Evolutionary conservation across 2,113 vertebrate species (phyloP).

Genomic region (Platichthys stellatus): DNA sequence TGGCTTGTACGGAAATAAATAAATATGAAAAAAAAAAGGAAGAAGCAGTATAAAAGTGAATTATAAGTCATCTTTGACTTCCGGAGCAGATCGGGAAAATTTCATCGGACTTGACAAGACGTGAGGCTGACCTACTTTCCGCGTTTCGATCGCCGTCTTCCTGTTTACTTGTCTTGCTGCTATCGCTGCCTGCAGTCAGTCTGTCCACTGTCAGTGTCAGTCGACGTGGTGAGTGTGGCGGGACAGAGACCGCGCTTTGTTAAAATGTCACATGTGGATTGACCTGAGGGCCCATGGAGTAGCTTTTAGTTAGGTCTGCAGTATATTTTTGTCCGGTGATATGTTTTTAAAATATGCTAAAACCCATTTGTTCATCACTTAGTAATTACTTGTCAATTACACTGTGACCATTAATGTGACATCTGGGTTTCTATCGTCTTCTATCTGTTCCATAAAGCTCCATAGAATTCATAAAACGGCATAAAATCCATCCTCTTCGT

Average conservation of each 20-base stretch:
- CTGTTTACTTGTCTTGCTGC: constrained; percentile 38
- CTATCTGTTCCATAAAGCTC: not conserved
- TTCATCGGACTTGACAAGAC: constrained; percentile 64
- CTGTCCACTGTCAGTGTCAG: constrained; percentile 54
- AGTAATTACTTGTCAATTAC: constrained; percentile 1
- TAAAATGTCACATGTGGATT: constrained; percentile 46
- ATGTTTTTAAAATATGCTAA: not conserved
- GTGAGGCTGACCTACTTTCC: constrained; percentile 70
- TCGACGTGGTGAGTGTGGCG: constrained; percentile 23
- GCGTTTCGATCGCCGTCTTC: constrained; percentile 29
- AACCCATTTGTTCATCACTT: not conserved
- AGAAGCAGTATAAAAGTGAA: constrained; percentile 35
- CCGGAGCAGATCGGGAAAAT: constrained; percentile 46
- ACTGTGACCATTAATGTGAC: not conserved
- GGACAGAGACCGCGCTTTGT: constrained; percentile 24
- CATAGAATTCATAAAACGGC: not conserved
- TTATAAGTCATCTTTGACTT: constrained; percentile 63
- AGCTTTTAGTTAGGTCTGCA: constrained; percentile 1
- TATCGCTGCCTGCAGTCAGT: constrained; percentile 58
- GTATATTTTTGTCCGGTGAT: not conserved
- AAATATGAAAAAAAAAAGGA: not conserved
- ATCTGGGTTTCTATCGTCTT: not conserved
- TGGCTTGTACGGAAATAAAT: constrained; percentile 55
- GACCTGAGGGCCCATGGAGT: constrained; percentile 17
- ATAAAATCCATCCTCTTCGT: not conserved